phyloP scores from a whole-genome alignment of 2,797 vertebrate genomes.

The Clarias platycephalus region DNA sequence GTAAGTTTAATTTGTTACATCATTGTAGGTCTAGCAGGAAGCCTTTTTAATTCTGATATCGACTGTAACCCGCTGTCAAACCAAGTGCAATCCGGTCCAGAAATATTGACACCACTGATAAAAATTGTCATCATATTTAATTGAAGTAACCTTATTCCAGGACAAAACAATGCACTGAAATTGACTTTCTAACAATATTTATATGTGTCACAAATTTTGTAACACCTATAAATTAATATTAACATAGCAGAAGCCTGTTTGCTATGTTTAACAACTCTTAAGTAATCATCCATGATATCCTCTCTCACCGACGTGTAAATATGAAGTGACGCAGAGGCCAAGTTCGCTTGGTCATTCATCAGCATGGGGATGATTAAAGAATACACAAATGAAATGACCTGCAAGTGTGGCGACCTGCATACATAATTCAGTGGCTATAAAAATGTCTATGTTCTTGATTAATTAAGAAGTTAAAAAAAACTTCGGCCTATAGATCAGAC shows the following conservation, averaged over 20 bases:
- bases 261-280: not conserved
- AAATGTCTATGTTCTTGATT: slow-evolving; percentile 20
- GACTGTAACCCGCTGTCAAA: not conserved
- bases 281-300: not conserved
- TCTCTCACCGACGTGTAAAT: not conserved
- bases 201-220: not conserved
- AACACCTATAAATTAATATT: not conserved
- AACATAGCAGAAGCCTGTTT: not conserved
- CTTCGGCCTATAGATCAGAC: too few species aligned
- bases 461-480: not conserved
- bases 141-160: not conserved
- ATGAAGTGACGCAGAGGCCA: not conserved
- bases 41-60: not conserved
- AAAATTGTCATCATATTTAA: not conserved
- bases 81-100: not conserved
- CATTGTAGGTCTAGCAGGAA: not conserved
- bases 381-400: slow-evolving; percentile 9
- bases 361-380: not conserved
- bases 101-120: not conserved
- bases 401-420: slow-evolving; percentile 3
- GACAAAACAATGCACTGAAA: not conserved
- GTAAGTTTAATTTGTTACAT: not conserved
- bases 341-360: not conserved
- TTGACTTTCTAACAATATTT: not conserved
- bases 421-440: slow-evolving; percentile 1